Percentiles rank a stretch among this genome's conserved stretches.
phyloP scores from a whole-genome alignment of 2,888 invertebrate genomes.

The Ethmia dodecea region DNA sequence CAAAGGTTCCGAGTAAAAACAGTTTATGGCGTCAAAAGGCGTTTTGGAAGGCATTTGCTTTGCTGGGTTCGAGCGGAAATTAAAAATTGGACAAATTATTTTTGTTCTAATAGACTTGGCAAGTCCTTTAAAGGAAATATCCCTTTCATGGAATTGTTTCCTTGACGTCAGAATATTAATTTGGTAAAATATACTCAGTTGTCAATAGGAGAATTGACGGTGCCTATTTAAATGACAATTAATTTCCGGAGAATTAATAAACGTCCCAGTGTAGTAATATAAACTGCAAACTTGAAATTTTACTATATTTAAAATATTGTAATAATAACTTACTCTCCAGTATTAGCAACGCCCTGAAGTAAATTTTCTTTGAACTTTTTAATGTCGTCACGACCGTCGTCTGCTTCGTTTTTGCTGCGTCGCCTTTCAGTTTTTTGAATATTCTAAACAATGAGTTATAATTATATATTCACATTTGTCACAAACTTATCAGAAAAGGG shows the following conservation, averaged over 20 bases:
- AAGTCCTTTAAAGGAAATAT: neutral
- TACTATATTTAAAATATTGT: too few species aligned
- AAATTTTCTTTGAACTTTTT: conserved; percentile 64
- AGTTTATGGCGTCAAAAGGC: conserved; percentile 26
- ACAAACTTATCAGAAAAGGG: too few species aligned
- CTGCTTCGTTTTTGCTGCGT: conserved; percentile 40
- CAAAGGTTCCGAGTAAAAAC: conserved; percentile 28
- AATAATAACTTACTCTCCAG: conserved; percentile 48
- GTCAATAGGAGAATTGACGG: too few species aligned
- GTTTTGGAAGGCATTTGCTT: conserved; percentile 20
- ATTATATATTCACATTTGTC: conserved; percentile 9
- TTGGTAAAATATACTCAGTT: too few species aligned
- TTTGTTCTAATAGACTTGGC: conserved; percentile 6
- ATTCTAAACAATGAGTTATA: conserved; percentile 22
- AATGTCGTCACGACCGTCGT: conserved; percentile 46
- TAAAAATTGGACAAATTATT: conserved; percentile 29
- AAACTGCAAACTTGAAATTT: too few species aligned
- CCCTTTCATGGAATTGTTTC: too few species aligned
- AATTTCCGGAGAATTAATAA: too few species aligned
- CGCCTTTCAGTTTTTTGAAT: conserved; percentile 48
- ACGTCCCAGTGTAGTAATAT: too few species aligned
- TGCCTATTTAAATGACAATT: too few species aligned
- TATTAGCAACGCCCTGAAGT: conserved; percentile 47
- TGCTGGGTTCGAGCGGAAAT: conserved; percentile 28
- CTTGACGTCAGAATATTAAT: too few species aligned